Conservation (phyloP, 2,113 vertebrate species). For the Microcebus murinus region DNA sequence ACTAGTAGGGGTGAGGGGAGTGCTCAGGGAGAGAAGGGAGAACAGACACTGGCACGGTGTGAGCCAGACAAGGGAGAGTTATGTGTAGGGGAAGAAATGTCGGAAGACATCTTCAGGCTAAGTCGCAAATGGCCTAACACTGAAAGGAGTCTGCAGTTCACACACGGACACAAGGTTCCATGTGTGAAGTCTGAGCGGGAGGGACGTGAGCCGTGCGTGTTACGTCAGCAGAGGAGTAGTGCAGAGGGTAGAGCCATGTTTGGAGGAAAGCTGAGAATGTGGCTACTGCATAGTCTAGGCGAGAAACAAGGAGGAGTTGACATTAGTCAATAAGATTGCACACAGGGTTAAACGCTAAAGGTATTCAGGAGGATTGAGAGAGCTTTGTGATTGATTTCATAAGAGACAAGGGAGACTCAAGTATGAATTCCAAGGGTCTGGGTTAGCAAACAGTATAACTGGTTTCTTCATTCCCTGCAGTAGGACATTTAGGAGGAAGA, state of each 20-base stretch:
- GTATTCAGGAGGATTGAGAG: neutral
- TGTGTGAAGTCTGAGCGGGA: neutral
- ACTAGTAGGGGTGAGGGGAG: neutral
- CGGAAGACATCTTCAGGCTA: too few species aligned
- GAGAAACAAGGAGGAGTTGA: neutral
- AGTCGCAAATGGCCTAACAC: neutral
- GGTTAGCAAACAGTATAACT: neutral
- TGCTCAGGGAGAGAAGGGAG: neutral
- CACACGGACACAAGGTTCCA: neutral
- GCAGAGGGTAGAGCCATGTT: fast-evolving
- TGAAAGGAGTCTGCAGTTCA: neutral
- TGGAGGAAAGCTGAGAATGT: neutral
- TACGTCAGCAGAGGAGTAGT: fast-evolving
- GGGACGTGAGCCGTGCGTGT: too few species aligned
- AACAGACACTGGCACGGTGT: fast-evolving
- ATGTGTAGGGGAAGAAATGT: neutral
- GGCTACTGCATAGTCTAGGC: neutral
- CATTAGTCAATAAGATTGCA: neutral
- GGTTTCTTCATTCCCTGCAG: neutral
- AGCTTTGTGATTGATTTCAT: neutral
- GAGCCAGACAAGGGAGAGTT: neutral
- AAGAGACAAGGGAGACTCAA: neutral
- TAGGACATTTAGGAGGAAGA: neutral
- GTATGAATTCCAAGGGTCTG: neutral
- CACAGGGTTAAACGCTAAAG: neutral